Percentiles rank a stretch among this genome's conserved stretches.
These are phyloP conservation scores for Strongylocentrotus purpuratus DNA, from an alignment of 35 echinoderm and acorn worm genomes.

Conservation along the genomic window DNA sequence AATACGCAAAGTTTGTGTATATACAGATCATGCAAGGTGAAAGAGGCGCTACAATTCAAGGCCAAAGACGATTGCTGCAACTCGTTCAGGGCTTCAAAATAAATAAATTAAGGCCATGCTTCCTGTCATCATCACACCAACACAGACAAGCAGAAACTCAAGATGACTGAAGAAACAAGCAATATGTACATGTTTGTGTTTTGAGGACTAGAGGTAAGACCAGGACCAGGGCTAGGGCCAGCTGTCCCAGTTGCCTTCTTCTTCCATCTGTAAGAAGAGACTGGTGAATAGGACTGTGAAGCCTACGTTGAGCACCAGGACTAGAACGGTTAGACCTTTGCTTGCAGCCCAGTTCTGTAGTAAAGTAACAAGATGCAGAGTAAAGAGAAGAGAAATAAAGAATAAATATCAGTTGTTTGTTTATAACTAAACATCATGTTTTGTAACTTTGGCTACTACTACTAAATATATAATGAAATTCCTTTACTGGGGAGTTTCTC, in stretches of 20 bases:
- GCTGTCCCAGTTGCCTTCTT: constrained; percentile 65
- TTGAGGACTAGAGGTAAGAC: not conserved
- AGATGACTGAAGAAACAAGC: not conserved
- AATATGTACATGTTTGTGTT: not conserved
- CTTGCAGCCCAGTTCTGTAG: constrained; percentile 94
- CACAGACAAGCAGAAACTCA: not conserved
- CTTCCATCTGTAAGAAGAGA: constrained; percentile 94
- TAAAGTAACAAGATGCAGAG: not conserved
- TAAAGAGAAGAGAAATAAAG: not conserved
- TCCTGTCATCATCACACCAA: not conserved
- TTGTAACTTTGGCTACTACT: not conserved
- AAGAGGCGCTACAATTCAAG: not conserved
- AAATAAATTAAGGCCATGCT: constrained; percentile 8
- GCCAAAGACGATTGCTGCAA: not conserved
- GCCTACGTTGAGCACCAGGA: constrained; percentile 89
- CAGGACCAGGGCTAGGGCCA: constrained; percentile 23
- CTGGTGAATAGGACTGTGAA: constrained; percentile 95
- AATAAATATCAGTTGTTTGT: not conserved
- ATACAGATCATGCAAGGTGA: constrained; percentile 9
- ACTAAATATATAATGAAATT: too few species aligned
- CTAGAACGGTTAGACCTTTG: constrained; percentile 82
- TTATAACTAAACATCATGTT: not conserved
- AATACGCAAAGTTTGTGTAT: not conserved
- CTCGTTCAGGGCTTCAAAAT: not conserved
- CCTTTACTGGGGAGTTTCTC: not conserved